Evolutionary conservation across 2,888 invertebrate species (phyloP), one percentile per base, ranked within the genome.

Genomic region (Oscheius sp.): DNA sequence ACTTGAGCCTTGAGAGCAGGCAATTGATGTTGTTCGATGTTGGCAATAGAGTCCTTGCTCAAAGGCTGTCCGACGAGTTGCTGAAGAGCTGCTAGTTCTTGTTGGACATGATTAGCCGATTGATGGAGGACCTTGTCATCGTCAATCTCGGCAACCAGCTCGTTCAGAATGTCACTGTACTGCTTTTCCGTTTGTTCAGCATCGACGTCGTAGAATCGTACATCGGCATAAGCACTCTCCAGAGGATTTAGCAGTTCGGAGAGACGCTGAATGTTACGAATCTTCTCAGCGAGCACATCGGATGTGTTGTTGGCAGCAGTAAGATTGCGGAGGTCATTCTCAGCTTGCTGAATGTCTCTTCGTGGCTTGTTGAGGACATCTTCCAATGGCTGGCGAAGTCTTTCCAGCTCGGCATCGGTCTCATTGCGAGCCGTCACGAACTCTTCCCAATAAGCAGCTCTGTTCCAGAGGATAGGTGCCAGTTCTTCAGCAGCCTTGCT

Each of bases 181-280:
- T 83, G 80, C 35, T 80, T 76, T 53, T 78, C 75, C 57, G 78
- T 76, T 68, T 85, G 81, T 57, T 85, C 83, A 57, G 80, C 74
- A 53, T 85, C 84, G 10, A 82, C 81, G 55, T 85, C 83, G 71
- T 82, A 75, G 79, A 85, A 85, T 70, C 85, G 82, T 29, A 84
- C 83, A 70, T 84, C 84, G n/a, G 81, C 78, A 65, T 84, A 80
- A n/a, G 83, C 83, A 68, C 77, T 82, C 59, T 80, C 85, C 51
- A 84, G 80, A 60, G 84, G 84, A 63, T 84, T 76, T 29, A 84
- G 75, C 59, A 77, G 73, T 71, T 85, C 81, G 33, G 81, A 82
- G 33, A 84, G 76, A 32, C 75, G 74, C 74, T 83, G 81, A 76
- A 85, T 75, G 53, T 75, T 72, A 53, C 50, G 53, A 35, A 77